Conservation (phyloP, 2,888 invertebrate genomes). For the Phyto melanocephala region DNA sequence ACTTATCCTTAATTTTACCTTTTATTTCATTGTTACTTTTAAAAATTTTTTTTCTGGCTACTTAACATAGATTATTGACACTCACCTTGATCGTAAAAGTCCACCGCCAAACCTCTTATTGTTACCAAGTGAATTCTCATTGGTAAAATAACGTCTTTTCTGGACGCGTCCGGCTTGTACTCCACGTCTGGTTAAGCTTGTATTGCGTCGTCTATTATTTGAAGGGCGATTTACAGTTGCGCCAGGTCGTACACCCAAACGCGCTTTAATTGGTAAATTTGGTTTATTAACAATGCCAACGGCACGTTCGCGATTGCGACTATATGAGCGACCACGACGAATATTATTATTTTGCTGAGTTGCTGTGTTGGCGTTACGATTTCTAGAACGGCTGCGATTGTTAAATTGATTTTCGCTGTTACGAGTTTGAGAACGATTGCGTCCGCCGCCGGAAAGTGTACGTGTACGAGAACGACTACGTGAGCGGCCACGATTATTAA, state of each 20-base stretch:
- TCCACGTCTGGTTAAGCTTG: conserved; percentile 68
- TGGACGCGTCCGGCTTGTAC: conserved; percentile 73
- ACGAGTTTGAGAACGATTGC: conserved; percentile 67
- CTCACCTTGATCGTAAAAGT: conserved; percentile 73
- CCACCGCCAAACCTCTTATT: conserved; percentile 66
- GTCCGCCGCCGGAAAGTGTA: conserved; percentile 33
- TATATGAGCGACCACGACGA: conserved; percentile 67
- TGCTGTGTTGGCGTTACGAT: conserved; percentile 54
- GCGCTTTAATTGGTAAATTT: conserved; percentile 73
- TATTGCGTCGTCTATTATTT: conserved; percentile 62
- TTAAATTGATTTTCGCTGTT: conserved; percentile 34
- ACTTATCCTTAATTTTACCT: too few relatives aligned
- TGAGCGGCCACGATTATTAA: conserved; percentile 68
- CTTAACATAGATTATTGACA: too few relatives aligned
- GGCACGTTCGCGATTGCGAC: conserved; percentile 57
- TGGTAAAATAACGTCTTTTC: conserved; percentile 71
- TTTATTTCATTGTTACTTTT: too few relatives aligned
- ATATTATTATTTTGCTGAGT: not conserved
- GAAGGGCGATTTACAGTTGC: conserved; percentile 54
- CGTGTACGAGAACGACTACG: conserved; percentile 70
- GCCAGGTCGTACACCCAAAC: conserved; percentile 73
- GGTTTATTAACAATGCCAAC: conserved; percentile 63
- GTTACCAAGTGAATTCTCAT: conserved; percentile 61
- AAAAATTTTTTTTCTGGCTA: too few relatives aligned
- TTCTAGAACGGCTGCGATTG: conserved; percentile 60